Conservation (phyloP, 1,140 invertebrate species). For the Sminthurinus signatus region DNA sequence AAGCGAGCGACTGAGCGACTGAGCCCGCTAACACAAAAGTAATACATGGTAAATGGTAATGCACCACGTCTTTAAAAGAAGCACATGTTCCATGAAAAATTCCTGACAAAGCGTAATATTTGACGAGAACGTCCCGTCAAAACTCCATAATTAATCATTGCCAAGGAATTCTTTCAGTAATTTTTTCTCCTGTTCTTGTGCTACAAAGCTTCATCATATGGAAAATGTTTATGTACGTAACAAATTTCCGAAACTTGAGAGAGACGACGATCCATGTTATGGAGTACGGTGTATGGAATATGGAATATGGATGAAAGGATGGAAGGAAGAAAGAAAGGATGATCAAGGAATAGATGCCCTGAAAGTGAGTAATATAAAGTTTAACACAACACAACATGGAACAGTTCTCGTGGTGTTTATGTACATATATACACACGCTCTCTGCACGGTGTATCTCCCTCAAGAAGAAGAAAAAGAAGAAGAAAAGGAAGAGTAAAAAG, state of each 20-base stretch:
- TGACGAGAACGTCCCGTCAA: slow-evolving; percentile 24
- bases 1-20: no score
- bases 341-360: no score
- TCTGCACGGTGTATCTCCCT: no score
- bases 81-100: slow-evolving; percentile 19
- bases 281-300: no score
- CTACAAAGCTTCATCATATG: background rate
- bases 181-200: slow-evolving; percentile 24
- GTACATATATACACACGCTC: no score
- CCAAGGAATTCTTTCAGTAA: slow-evolving; percentile 37
- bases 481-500: no score
- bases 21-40: no score
- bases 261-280: background rate
- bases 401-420: no score
- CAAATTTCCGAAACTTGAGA: background rate
- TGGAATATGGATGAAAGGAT: no score
- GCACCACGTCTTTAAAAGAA: slow-evolving; percentile 7
- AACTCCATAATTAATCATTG: slow-evolving; percentile 43
- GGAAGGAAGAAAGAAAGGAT: no score
- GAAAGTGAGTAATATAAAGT: no score
- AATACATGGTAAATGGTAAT: slow-evolving; percentile 7
- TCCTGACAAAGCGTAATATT: slow-evolving; percentile 27
- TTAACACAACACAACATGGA: no score
- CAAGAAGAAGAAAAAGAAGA: slow-evolving; percentile 2
- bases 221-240: background rate